Percentiles rank a stretch among this genome's conserved stretches.
Evolutionary conservation across 2,888 invertebrate species (phyloP).

Genomic region (Andrena minutula): DNA sequence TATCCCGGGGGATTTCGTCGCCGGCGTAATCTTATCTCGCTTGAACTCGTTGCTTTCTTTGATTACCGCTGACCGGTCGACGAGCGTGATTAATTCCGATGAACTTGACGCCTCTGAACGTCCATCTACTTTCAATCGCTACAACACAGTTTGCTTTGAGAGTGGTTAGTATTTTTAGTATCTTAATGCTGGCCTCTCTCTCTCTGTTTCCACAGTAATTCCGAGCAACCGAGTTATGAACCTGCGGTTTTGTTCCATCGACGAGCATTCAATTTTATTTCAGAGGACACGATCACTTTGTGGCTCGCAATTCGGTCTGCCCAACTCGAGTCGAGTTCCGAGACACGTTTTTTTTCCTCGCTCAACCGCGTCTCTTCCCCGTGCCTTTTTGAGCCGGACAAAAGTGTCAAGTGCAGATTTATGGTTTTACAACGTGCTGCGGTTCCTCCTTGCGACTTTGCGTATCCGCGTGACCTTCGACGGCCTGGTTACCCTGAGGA

Average conservation of each 20-base stretch:
- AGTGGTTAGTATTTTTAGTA: not conserved
- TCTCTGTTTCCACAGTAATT: too few relatives aligned
- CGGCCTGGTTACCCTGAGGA: slow-evolving; percentile 43
- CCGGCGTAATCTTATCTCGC: slow-evolving; percentile 24
- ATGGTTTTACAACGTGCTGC: slow-evolving; percentile 81
- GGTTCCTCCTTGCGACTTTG: slow-evolving; percentile 72
- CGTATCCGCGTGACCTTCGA: slow-evolving; percentile 78
- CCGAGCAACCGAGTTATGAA: too few relatives aligned
- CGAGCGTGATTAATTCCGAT: slow-evolving; percentile 16
- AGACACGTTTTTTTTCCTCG: slow-evolving; percentile 16
- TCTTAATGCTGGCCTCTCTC: too few relatives aligned
- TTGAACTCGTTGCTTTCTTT: slow-evolving; percentile 25
- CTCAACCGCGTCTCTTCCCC: slow-evolving; percentile 2
- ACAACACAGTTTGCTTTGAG: not conserved
- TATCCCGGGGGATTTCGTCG: slow-evolving; percentile 27
- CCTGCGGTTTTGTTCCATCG: not conserved
- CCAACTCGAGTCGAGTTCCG: not conserved
- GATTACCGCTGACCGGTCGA: slow-evolving; percentile 27
- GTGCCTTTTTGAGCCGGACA: slow-evolving; percentile 61
- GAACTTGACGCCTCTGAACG: slow-evolving; percentile 3
- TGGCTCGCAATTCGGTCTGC: not conserved
- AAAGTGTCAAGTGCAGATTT: slow-evolving; percentile 80
- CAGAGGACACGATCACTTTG: not conserved
- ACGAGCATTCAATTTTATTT: not conserved
- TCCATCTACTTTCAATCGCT: not conserved